phyloP scores from a whole-genome alignment of 2,113 vertebrate species.

The Scalopus aquaticus region DNA sequence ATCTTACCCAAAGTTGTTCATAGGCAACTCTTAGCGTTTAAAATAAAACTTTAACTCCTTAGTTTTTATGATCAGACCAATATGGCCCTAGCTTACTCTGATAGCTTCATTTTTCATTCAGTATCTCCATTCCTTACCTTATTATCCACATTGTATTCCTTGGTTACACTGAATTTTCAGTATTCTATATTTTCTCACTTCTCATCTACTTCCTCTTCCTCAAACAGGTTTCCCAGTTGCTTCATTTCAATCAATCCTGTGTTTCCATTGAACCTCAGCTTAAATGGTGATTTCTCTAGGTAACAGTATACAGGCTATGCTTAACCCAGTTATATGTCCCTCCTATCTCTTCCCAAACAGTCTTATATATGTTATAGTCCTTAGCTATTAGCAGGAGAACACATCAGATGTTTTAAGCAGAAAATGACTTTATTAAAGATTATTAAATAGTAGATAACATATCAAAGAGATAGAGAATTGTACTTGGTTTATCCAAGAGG shows the following conservation, averaged over 20 bases:
- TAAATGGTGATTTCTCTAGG: neutral
- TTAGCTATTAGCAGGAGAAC: neutral
- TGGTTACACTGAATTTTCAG: neutral
- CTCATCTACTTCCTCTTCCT: neutral
- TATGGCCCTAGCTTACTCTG: neutral
- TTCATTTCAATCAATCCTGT: neutral
- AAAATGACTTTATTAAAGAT: neutral
- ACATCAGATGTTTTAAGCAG: neutral
- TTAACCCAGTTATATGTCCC: neutral
- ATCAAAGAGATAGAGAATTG: neutral
- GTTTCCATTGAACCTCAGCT: neutral
- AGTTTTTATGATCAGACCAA: neutral
- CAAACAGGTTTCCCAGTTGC: neutral
- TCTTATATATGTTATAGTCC: neutral
- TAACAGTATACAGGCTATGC: neutral
- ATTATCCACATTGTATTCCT: neutral
- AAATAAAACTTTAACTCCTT: neutral
- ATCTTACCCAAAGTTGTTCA: neutral
- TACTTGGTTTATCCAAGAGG: neutral
- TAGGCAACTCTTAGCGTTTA: neutral
- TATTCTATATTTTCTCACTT: neutral
- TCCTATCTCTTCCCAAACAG: neutral
- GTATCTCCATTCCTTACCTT: neutral
- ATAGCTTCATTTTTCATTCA: neutral
- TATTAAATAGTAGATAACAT: neutral